phyloP scores from a whole-genome alignment of 2,113 vertebrate genomes.

The Megaceryle maxima region DNA sequence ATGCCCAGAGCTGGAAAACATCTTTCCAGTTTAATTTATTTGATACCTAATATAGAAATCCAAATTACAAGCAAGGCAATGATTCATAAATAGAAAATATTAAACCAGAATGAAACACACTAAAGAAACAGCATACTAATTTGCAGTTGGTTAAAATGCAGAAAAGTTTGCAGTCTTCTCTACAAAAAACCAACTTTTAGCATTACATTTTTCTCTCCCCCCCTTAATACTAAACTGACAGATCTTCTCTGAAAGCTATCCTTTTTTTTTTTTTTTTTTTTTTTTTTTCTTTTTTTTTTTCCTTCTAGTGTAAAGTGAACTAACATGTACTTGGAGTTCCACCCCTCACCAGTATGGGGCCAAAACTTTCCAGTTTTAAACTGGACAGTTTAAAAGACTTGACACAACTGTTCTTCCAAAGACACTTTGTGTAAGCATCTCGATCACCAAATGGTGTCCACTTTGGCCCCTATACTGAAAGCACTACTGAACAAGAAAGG shows the following conservation, averaged over 20 bases:
- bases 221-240: neutral
- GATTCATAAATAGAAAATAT: neutral
- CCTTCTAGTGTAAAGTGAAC: neutral
- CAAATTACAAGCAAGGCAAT: neutral
- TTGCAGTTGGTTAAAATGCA: neutral
- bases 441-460: neutral
- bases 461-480: neutral
- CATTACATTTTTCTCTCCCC: neutral
- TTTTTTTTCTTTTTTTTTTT: neutral
- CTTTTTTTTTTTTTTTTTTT: neutral
- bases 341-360: neutral
- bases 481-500: neutral
- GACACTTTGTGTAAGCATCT: neutral
- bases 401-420: neutral
- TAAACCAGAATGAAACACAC: neutral
- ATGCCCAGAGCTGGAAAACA: neutral
- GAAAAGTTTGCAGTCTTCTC: neutral
- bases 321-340: neutral
- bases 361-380: neutral
- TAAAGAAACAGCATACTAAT: neutral
- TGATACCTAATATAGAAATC: neutral
- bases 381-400: neutral
- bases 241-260: neutral
- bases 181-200: neutral
- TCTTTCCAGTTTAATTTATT: neutral